Evolutionary conservation across 2,797 vertebrate genomes (phyloP), one percentile per base, ranked within the genome.

Genomic region (Sternarchorhynchus goeldii): DNA sequence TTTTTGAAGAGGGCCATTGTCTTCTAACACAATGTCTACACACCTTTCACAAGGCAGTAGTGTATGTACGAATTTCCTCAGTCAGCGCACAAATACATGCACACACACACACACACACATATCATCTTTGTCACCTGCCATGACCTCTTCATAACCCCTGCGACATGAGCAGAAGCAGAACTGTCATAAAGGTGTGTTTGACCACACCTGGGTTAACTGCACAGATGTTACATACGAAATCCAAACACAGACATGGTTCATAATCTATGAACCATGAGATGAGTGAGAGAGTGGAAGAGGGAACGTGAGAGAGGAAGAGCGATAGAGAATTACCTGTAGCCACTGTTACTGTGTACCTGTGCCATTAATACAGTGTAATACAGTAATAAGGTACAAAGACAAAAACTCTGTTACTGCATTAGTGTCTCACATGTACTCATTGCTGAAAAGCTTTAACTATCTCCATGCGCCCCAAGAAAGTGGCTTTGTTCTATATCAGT

Each of bases 1-100:
- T 64, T 32, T 83, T 88, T 81, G 76, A 88, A 82, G 84, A 86
- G 82, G 75, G 81, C 70, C 79, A 71, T 87, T 92, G 89, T 88
- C 79, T 68, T 18, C 62, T 73, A 10, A 83, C 53, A 63, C 8
- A 2, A 79, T 78, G 77, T 78, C 80, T 69, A 79, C 77, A 87
- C 85, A 87, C 81, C 81, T 88, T 85, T 89, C 45, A 50, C 45
- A 50, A 34, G 77, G 86, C 83, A 77, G 45, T 53, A 77, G 45
- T 53, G 41, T 10, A 59, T 55, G 67, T 32, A n/a, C 21, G 12
- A 58, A 21, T 53, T 45, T 70, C 16, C 56, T 25, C 53, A 45
- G 69, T 63, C 59, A 78, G 62, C 69, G 21, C 8, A 34, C 25
- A n/a, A 6, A 60, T 36, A 62, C 55, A 64, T 18, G 36, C 17